Evolutionary conservation across 2,113 vertebrate species (phyloP).

Genomic region (Puntigrus tetrazona): DNA sequence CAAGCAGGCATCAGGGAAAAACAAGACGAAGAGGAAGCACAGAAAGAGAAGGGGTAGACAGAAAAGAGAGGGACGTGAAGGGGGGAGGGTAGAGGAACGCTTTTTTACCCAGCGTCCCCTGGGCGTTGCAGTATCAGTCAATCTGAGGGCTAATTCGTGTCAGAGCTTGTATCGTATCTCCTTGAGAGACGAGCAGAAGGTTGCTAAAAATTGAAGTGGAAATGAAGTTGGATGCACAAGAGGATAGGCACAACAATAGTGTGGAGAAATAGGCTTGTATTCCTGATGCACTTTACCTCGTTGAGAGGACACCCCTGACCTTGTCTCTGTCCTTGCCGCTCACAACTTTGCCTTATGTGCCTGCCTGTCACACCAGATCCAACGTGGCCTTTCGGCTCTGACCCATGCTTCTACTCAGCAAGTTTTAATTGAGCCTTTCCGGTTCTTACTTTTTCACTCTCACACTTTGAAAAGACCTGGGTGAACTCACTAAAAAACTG

Average conservation of each 20-base stretch:
- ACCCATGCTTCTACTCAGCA: conserved; percentile 27
- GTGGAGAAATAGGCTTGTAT: conserved; percentile 78
- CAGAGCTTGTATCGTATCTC: conserved; percentile 93
- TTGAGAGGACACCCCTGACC: conserved; percentile 79
- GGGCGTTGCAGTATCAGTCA: conserved; percentile 87
- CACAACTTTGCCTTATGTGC: conserved; percentile 48
- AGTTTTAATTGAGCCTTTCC: conserved; percentile 18
- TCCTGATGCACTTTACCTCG: conserved; percentile 76
- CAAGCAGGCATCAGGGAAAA: conserved; percentile 69
- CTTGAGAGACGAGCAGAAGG: conserved; percentile 86
- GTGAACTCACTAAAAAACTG: background rate
- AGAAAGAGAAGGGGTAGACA: conserved; percentile 61
- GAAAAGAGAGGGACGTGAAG: conserved; percentile 57
- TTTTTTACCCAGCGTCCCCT: conserved; percentile 81
- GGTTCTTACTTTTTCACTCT: background rate
- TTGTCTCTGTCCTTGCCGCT: conserved; percentile 84
- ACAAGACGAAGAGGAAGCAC: conserved; percentile 66
- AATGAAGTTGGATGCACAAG: conserved; percentile 93
- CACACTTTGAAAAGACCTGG: background rate
- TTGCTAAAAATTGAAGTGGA: conserved; percentile 99
- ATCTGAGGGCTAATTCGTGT: conserved; percentile 96
- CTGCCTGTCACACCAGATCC: conserved; percentile 25
- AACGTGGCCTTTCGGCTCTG: conserved; percentile 25
- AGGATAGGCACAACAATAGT: conserved; percentile 82
- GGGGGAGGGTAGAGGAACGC: conserved; percentile 58